Conservation (phyloP, 35 echinoderm and acorn worm genomes). For the Heliocidaris erythrogramma region DNA sequence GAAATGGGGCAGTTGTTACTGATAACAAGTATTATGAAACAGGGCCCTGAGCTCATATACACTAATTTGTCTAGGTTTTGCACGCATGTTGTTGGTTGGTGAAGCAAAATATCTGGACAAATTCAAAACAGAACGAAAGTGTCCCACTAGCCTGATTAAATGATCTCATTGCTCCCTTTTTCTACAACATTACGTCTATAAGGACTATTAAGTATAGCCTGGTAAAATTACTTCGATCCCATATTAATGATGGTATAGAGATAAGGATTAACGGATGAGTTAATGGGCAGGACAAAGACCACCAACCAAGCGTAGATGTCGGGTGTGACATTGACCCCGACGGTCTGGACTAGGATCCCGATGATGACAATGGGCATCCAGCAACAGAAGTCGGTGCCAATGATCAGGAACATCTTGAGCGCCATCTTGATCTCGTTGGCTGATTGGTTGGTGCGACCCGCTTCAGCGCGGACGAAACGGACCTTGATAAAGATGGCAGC, state of each 20-base stretch:
- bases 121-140: no score
- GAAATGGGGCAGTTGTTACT: no score
- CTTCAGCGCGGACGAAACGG: slow-evolving; percentile 35
- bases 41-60: no score
- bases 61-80: no score
- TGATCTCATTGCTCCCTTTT: no score
- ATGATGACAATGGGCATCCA: slow-evolving; percentile 86
- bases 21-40: no score
- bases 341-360: slow-evolving; percentile 63
- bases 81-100: no score
- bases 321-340: slow-evolving; percentile 47
- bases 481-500: slow-evolving; percentile 69
- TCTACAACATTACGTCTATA: no score
- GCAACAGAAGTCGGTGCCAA: slow-evolving; percentile 78
- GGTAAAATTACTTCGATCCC: not conserved
- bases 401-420: slow-evolving; percentile 69
- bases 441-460: not conserved
- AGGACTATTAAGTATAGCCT: no score
- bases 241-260: slow-evolving; percentile 67
- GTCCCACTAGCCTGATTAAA: no score
- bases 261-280: slow-evolving; percentile 83
- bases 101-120: no score
- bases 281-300: slow-evolving; percentile 79
- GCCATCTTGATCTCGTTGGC: slow-evolving; percentile 78
- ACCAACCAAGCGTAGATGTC: slow-evolving; percentile 82